Evolutionary conservation across 2,113 vertebrate species (phyloP), one percentile per base, ranked within the genome.

Genomic region (Apteryx mantelli): DNA sequence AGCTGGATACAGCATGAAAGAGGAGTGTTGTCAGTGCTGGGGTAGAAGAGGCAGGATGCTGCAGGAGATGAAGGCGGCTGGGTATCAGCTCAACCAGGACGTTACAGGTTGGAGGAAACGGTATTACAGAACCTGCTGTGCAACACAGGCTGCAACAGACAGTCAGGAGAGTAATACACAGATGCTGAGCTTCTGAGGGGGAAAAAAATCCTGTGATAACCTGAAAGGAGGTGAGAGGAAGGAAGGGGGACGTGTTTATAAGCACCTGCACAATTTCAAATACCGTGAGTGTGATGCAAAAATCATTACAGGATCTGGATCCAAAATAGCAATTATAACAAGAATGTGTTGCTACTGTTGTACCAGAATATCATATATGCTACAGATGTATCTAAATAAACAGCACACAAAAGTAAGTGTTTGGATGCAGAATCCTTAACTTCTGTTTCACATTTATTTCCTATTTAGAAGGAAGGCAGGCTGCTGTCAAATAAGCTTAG

Each of bases 1-100:
- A n/a, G 61, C 0, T 5, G 3, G 58, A 8, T 0, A 2, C 36
- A 5, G 56, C 0, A 3, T 7, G 34, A 50, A n/a, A 8, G 46
- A 38, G 32, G 46, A 71, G 12, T 12, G 79, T 1, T 56, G 74
- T 30, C 52, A 40, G 75, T 3, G 22, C 17, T 2, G 6, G 34
- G 61, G 34, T 2, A 15, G 60, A 69, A 42, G 75, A 9, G 46
- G 46, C 63, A 16, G 85, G 32, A 9, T 3, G 64, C 44, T 20
- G 34, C 2, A 36, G 80, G 32, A 40, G 76, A 4, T 38, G 73
- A 34, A 53, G 83, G 85, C 1, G 74, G 9, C 26, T 11, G 61
- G 82, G 53, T 7, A 40, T 2, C 44, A 36, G 53, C 81, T 28
- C 77, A 4, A 3, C 38, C 83, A 53, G 61, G 42, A 21, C 56